Base-by-base conservation (phyloP, 2,888 invertebrate species). In the Steinernema carpocapsae region DNA sequence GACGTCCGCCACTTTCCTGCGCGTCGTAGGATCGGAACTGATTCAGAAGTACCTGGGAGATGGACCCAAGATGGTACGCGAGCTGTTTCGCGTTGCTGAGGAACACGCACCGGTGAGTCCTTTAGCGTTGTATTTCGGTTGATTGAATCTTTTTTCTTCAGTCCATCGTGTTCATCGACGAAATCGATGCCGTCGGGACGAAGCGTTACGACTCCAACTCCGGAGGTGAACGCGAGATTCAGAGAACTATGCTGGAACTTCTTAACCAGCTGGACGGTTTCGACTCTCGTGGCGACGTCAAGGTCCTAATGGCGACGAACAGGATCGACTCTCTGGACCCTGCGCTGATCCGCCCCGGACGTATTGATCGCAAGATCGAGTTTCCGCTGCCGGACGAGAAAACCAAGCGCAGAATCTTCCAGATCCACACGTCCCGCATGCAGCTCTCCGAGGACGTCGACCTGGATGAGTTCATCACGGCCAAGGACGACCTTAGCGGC, bases 351-450 rank as follows among this genome's bases (percentile, higher is more conserved):
- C 92, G 99, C 82, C 99, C 99, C 0, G 99, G 99, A 24, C 92
- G 99, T 88, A 99, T 99, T 84, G 99, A 99, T 90, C 92, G 99
- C 73, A 99, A 99, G 90, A 99, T 99, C 78, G 99, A 99, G 89
- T 99, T 99, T 88, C 99, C 99, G 0, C 90, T 99, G 72, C 99
- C 99, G 0, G 97, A 99, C 90, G 99, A 99, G 88, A 97, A 97
- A 89, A 99, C 99, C 0, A 96, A 96, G 88, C 91, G 94, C 74
- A 91, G 97, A 10, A 86, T 86, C 76, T 86, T 86, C 83, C 78
- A 80, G 80, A 99, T 99, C 85, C 99, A 99, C 89, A 99, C 99
- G 0, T 94, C 94, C n/a, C 91, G 95, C 80, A 99, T 99, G 99
- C 99, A 97, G 0, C 90, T 99, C 76, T 93, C 97, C 12, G 93